Percentiles rank a stretch among this genome's conserved stretches.
Conservation (phyloP, 53 echinoderm and acorn worm genomes). For the Paelopatides confundens region DNA sequence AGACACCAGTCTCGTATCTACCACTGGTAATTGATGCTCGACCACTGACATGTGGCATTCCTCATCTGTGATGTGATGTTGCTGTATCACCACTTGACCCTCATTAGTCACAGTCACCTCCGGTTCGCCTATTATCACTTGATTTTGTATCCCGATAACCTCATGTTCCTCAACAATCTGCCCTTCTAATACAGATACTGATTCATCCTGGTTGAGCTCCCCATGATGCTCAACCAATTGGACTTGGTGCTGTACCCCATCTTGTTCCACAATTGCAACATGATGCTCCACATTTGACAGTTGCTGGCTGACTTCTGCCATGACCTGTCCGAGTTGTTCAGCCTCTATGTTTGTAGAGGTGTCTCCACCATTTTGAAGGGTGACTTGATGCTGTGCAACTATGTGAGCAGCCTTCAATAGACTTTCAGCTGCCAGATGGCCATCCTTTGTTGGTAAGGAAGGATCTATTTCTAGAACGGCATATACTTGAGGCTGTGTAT, state of each 20-base stretch:
- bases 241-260: constrained; percentile 15
- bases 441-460: neutral
- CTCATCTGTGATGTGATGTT: constrained; percentile 9
- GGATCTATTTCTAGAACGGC: neutral
- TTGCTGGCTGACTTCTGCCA: constrained; percentile 2
- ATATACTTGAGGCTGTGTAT: neutral
- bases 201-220: neutral
- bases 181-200: neutral
- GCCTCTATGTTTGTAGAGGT: neutral
- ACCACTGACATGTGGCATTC: neutral
- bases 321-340: constrained; percentile 6
- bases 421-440: constrained; percentile 6
- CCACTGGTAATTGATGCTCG: neutral
- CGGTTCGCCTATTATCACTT: neutral
- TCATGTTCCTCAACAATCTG: constrained; percentile 37
- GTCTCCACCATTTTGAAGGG: neutral
- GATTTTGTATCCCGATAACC: constrained; percentile 32
- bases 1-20: neutral
- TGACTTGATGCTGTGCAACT: constrained; percentile 9
- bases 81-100: constrained; percentile 1
- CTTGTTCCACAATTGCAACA: neutral
- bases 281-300: neutral
- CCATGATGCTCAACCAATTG: constrained; percentile 6
- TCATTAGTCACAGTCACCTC: neutral
- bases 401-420: constrained; percentile 18